These are phyloP conservation scores for Agriopis aurantiaria DNA, from an alignment of 2,888 invertebrate species.

Conservation along the genomic window DNA sequence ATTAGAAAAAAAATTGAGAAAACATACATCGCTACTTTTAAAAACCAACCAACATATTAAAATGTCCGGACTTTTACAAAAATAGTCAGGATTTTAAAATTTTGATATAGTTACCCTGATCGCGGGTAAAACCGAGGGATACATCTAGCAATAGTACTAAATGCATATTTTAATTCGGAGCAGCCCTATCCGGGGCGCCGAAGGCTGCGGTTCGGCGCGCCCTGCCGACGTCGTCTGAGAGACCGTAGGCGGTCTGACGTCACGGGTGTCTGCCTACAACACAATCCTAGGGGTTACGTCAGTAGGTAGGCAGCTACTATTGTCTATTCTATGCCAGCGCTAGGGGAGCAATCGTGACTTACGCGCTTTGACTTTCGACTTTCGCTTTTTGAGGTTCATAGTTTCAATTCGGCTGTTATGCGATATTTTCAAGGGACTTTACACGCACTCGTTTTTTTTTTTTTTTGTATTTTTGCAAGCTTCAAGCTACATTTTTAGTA, in stretches of 20 bases:
- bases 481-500: too few relatives aligned
- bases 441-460: too few relatives aligned
- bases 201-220: constrained; percentile 18
- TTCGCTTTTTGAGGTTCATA: neutral
- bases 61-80: too few relatives aligned
- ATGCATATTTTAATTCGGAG: constrained; percentile 33
- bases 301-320: neutral
- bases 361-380: constrained; percentile 1
- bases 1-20: too few relatives aligned
- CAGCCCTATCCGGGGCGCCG: constrained; percentile 24
- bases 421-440: too few relatives aligned
- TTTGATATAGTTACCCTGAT: too few relatives aligned
- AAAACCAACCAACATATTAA: too few relatives aligned
- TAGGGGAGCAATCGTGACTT: constrained; percentile 1
- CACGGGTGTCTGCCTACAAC: constrained; percentile 21
- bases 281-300: constrained; percentile 10
- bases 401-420: neutral
- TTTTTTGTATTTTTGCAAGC: too few relatives aligned
- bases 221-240: constrained; percentile 9
- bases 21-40: too few relatives aligned
- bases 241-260: constrained; percentile 35
- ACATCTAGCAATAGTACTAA: neutral
- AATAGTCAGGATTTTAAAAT: too few relatives aligned
- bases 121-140: neutral
- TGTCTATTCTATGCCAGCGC: neutral